Evolutionary conservation across 2,113 vertebrate genomes (phyloP), one percentile per base, ranked within the genome.

Genomic region (Vidua chalybeata): DNA sequence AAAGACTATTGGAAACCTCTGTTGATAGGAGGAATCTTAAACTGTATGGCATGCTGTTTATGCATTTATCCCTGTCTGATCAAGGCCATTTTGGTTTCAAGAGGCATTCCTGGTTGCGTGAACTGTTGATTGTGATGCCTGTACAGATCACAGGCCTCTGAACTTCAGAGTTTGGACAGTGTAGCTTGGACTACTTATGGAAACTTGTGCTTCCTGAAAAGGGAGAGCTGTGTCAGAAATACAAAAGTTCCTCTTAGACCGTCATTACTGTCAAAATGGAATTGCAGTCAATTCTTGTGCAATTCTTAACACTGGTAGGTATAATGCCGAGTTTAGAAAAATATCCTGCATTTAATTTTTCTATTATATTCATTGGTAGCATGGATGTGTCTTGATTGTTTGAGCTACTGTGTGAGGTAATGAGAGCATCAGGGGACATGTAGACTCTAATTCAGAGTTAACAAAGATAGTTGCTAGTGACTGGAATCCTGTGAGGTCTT

Each of bases 331-430:
- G 22, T 78, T 87, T 39, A 43, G n/a, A 68, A 61, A 52, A 87
- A 66, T n/a, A 45, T 1, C 7, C 19, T 55, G 15, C 33, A 9
- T 61, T 83, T 76, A 43, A 45, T 84, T n/a, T 73, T 72, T 43
- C 18, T 52, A 0, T 58, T 58, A n/a, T n/a, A 35, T n/a, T 43
- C 7, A 10, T 35, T 4, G 9, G 56, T 51, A 27, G 33, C 2
- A 0, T 72, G 49, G 49, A 45, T 0, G 0, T n/a, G 14, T 48
- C 33, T 43, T 87, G 33, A 16, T 82, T 77, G 20, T 67, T 21
- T 13, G 30, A 15, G 16, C 52, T 67, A 2, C 52, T 12, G 2
- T 26, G 11, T 30, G 46, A 56, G 49, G 27, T 58, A 67, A 55
- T 31, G 33, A 31, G 39, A 55, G 48, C 69, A 43, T n/a, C 5